These are phyloP conservation scores for Sciurus vulgaris DNA, from an alignment of 2,797 vertebrate genomes.

Conservation along the genomic window DNA sequence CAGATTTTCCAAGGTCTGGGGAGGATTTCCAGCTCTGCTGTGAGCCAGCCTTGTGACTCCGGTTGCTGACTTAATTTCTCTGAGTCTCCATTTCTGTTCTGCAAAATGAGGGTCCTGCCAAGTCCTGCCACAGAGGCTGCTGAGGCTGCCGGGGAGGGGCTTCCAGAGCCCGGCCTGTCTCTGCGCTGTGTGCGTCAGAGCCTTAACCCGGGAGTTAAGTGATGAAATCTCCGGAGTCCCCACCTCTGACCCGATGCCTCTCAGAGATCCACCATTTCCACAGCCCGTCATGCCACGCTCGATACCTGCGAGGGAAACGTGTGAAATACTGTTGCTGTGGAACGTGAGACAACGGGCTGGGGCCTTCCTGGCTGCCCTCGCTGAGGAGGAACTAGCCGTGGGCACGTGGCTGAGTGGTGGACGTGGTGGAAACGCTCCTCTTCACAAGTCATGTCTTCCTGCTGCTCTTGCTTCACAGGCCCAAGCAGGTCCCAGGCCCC, in stretches of 20 bases:
- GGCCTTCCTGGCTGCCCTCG: background rate
- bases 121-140: background rate
- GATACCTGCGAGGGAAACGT: background rate
- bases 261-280: background rate
- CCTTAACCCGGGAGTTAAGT: rapidly evolving
- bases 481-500: too few species aligned
- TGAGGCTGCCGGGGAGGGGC: background rate
- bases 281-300: background rate
- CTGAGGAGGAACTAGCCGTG: background rate
- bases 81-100: background rate
- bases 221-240: background rate
- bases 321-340: background rate
- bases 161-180: background rate
- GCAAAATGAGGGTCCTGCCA: background rate
- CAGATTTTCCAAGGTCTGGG: background rate
- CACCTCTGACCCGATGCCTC: too few species aligned
- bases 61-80: background rate
- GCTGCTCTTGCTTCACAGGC: background rate
- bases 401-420: background rate
- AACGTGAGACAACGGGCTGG: too few species aligned
- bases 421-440: too few species aligned
- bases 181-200: rapidly evolving
- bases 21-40: background rate
- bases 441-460: too few species aligned
- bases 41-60: background rate